Percentiles rank a stretch among this genome's conserved stretches.
phyloP scores from a whole-genome alignment of 2,113 vertebrate species.

The Bagarius yarrelli region DNA sequence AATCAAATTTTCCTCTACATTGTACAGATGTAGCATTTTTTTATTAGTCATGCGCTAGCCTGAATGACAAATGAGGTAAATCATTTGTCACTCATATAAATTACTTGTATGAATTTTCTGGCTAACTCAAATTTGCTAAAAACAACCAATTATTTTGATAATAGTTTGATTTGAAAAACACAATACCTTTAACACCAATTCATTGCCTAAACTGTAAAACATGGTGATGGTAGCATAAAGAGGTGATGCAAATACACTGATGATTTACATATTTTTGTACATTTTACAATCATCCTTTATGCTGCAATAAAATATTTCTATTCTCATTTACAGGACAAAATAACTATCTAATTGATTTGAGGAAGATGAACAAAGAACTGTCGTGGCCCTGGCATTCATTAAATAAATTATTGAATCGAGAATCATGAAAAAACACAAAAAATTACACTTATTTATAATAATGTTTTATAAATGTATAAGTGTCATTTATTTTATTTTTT shows the following conservation, averaged over 20 bases:
- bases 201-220: neutral
- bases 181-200: neutral
- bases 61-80: conserved; percentile 8
- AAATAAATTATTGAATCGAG: neutral
- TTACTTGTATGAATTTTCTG: neutral
- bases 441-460: no score
- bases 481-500: neutral
- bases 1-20: no score
- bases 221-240: neutral
- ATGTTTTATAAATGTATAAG: no score
- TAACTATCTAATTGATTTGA: neutral
- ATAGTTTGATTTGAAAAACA: neutral
- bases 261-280: neutral
- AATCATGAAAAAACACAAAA: neutral
- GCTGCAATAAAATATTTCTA: neutral
- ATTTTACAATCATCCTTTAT: neutral
- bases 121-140: neutral
- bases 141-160: neutral
- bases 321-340: neutral
- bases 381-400: neutral
- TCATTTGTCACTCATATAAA: neutral
- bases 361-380: neutral
- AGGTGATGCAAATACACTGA: neutral
- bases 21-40: no score
- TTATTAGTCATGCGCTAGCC: conserved; percentile 3